Conservation (phyloP, 1,140 invertebrate species). For the Vanessa tameamea region DNA sequence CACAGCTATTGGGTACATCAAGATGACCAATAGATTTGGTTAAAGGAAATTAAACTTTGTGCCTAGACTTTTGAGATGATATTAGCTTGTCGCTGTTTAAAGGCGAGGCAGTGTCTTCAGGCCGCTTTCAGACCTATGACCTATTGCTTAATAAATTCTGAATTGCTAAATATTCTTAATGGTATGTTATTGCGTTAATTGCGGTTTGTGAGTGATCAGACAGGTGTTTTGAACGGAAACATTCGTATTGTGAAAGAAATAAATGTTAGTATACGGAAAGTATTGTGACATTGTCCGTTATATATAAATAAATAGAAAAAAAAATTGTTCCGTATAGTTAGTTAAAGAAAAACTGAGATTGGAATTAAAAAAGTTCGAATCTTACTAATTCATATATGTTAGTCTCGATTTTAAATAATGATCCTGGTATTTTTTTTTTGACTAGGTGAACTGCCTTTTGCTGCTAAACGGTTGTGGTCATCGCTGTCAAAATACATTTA, state of each 20-base stretch:
- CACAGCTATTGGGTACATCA: conserved; percentile 5
- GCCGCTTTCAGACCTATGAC: conserved; percentile 36
- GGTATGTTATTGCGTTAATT: conserved; percentile 37
- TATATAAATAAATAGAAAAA: too few relatives aligned
- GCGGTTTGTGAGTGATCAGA: conserved; percentile 32
- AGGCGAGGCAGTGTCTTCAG: conserved; percentile 29
- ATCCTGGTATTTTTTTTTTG: too few relatives aligned
- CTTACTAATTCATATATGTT: too few relatives aligned
- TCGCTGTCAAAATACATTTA: too few relatives aligned
- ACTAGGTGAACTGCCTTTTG: too few relatives aligned
- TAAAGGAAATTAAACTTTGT: conserved; percentile 24
- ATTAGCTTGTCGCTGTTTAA: neutral
- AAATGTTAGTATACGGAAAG: neutral
- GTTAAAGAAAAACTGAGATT: too few relatives aligned
- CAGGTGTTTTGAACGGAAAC: conserved; percentile 27
- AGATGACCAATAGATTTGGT: conserved; percentile 10
- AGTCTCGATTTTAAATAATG: too few relatives aligned
- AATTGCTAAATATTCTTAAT: conserved; percentile 44
- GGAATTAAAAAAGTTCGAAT: too few relatives aligned
- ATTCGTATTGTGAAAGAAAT: neutral
- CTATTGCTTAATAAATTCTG: conserved; percentile 42
- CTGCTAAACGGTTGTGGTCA: too few relatives aligned
- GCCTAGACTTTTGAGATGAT: neutral
- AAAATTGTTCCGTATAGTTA: too few relatives aligned
- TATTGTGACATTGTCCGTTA: too few relatives aligned